Evolutionary conservation across 2,888 invertebrate genomes (phyloP).

Genomic region (Hecatera dysodea): DNA sequence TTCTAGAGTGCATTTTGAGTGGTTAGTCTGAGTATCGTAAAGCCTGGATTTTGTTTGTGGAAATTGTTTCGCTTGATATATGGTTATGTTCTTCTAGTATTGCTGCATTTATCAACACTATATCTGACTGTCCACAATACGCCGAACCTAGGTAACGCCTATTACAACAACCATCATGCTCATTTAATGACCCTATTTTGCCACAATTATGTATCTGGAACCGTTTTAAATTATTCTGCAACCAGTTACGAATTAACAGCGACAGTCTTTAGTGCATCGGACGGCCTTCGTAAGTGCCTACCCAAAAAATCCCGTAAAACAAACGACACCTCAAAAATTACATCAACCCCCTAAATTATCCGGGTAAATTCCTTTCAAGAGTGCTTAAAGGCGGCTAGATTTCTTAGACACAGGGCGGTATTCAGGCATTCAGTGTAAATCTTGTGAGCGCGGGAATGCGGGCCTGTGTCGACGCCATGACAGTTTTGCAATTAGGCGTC

Average conservation of each 20-base stretch:
- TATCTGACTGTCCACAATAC: too few relatives aligned
- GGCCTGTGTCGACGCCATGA: constrained; percentile 75
- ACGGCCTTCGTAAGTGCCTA: neutral
- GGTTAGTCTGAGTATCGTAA: constrained; percentile 22
- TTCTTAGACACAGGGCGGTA: constrained; percentile 76
- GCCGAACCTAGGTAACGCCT: too few relatives aligned
- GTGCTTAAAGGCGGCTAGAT: constrained; percentile 67
- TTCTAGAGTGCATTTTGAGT: constrained; percentile 56
- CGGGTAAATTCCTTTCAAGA: constrained; percentile 67
- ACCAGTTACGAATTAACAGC: too few relatives aligned
- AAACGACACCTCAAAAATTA: constrained; percentile 58
- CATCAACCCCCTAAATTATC: constrained; percentile 58
- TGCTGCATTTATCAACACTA: too few relatives aligned
- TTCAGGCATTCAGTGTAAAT: constrained; percentile 77
- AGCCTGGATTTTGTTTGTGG: constrained; percentile 11
- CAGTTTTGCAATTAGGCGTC: constrained; percentile 79
- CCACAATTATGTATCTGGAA: neutral
- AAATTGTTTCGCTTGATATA: neutral
- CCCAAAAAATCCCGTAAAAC: constrained; percentile 31
- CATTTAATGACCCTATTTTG: neutral
- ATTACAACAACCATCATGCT: neutral
- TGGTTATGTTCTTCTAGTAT: neutral
- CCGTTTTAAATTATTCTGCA: too few relatives aligned
- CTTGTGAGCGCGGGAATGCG: constrained; percentile 76
- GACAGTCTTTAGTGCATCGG: neutral